phyloP scores from a whole-genome alignment of 2,113 vertebrate species.

The Bombycilla garrulus region DNA sequence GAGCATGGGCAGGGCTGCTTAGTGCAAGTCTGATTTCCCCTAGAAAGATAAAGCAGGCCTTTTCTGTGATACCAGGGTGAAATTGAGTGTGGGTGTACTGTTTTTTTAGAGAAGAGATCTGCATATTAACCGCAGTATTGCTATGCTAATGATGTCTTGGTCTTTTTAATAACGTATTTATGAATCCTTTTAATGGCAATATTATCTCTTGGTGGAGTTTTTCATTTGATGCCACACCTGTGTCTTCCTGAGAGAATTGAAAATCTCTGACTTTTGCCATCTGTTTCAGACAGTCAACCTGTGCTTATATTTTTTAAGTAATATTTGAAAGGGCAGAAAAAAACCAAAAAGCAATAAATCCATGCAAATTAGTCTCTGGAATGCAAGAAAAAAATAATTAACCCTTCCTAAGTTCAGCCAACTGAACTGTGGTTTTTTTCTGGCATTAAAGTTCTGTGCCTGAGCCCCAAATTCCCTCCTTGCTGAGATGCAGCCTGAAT shows the following conservation, averaged over 20 bases:
- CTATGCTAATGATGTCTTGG: neutral
- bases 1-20: neutral
- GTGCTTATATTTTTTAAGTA: neutral
- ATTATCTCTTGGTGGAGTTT: neutral
- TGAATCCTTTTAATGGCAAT: neutral
- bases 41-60: neutral
- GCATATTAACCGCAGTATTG: neutral
- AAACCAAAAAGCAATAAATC: neutral
- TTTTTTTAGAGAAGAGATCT: neutral
- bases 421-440: neutral
- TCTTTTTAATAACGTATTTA: neutral
- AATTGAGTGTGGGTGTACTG: neutral
- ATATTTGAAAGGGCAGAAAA: conserved; percentile 1
- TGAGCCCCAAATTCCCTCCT: neutral
- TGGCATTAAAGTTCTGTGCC: neutral
- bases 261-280: neutral
- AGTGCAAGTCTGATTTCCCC: neutral
- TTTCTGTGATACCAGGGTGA: neutral
- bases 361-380: neutral
- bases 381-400: neutral
- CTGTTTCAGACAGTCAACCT: neutral
- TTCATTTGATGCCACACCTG: neutral
- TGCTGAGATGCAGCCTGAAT: neutral
- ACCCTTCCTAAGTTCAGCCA: neutral
- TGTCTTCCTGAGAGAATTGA: neutral